Evolutionary conservation across 2,888 invertebrate genomes (phyloP), one percentile per base, ranked within the genome.

Genomic region (Ferrisia virgata): DNA sequence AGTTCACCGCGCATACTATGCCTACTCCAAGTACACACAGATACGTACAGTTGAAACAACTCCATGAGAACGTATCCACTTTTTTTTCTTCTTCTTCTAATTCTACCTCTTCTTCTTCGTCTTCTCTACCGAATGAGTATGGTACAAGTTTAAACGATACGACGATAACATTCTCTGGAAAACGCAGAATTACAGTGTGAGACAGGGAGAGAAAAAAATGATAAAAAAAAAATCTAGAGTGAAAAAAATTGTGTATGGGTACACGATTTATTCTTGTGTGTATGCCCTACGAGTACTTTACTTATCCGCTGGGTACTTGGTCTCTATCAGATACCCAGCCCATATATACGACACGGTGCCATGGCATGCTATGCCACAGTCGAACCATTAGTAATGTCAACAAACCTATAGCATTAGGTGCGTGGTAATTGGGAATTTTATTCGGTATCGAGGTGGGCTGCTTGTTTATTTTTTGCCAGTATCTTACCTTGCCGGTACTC

Each of bases 1-100:
- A 72, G 72, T 72, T 72, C 72, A 33, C 72, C 72, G 33, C n/a
- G 72, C 6, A 47, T 47, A 18, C 47, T 18, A 4, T n/a, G n/a
- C n/a, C n/a, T n/a, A n/a, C 9, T 47, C 47, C 2, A 3, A 47
- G 47, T 36, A 36, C 8, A 8, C 8, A 36, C n/a, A 18, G n/a
- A 18, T 5, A 47, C 28, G 13, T 31, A 31, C 18, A 31, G 72
- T 72, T 72, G 36, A 72, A 72, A 72, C 72, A 72, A 72, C 72
- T 72, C 72, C 72, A 72, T 72, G 72, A 72, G 72, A 72, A 72
- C 72, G 25, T 64, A 64, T 64, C 58, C 58, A 64, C 58, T 25
- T 64, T 64, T 64, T 64, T 64, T 28, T 39, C 39, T 11, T 13
- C 58, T 3, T 64, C 58, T 47, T 18, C 47, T 47, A 18, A 4